Conservation (phyloP, 1,140 invertebrate species). For the Brachionus rotundiformis region DNA sequence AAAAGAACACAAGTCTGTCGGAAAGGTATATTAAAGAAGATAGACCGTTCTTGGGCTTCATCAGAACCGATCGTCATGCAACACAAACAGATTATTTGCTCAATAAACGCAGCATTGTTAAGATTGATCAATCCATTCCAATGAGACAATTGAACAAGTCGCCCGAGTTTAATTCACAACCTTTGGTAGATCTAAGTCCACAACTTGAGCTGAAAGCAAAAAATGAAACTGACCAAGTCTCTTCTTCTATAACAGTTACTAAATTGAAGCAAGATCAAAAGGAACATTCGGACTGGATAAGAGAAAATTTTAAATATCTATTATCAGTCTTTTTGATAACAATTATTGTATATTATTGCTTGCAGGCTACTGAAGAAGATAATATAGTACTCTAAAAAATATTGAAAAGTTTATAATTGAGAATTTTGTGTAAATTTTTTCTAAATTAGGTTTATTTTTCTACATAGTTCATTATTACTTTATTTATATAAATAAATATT, state of each 20-base stretch:
- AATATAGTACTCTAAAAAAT: background rate
- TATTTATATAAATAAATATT: constrained; percentile 2
- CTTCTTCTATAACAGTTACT: background rate
- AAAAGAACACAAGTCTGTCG: background rate
- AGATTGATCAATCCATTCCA: background rate
- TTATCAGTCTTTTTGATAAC: background rate
- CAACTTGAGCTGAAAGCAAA: background rate
- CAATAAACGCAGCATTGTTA: background rate
- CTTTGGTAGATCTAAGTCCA: constrained; percentile 11
- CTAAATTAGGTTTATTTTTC: background rate
- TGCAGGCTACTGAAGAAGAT: constrained; percentile 10
- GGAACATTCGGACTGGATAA: background rate
- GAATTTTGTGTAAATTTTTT: background rate
- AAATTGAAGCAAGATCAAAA: background rate
- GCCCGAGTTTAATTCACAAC: background rate
- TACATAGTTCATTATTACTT: background rate
- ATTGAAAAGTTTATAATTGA: too few species aligned
- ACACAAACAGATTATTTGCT: background rate
- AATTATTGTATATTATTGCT: constrained; percentile 29
- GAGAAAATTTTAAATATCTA: background rate
- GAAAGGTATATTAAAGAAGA: background rate
- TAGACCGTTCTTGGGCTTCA: constrained; percentile 1
- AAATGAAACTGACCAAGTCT: background rate
- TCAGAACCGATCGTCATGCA: background rate
- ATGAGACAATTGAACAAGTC: background rate